Percentiles rank a stretch among this genome's conserved stretches.
Evolutionary conservation across 53 echinoderm and acorn worm genomes (phyloP).

Genomic region (Zoroaster sp.): DNA sequence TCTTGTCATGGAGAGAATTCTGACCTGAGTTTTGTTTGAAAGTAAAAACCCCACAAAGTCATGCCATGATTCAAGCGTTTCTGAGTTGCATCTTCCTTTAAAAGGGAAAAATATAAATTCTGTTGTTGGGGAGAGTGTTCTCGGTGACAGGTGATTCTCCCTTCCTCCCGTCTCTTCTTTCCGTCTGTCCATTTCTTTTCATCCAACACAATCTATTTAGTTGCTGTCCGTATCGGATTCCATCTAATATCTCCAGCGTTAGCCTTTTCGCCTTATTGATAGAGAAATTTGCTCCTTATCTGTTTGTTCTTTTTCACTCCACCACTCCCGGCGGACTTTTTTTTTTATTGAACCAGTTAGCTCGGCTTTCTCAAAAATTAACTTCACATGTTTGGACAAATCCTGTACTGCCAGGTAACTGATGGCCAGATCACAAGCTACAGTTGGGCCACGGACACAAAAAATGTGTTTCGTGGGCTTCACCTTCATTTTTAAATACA

Average conservation of each 20-base stretch:
- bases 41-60: too few relatives aligned
- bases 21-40: too few relatives aligned
- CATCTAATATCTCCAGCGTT: background rate
- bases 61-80: too few relatives aligned
- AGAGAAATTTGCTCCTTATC: background rate
- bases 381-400: background rate
- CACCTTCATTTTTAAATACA: too few relatives aligned
- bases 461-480: too few relatives aligned
- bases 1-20: too few relatives aligned
- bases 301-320: background rate
- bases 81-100: too few relatives aligned
- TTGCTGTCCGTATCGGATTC: background rate
- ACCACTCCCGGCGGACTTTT: background rate
- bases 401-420: background rate
- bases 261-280: conserved; percentile 4
- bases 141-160: conserved; percentile 1
- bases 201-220: conserved; percentile 8
- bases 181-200: background rate
- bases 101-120: background rate
- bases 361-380: background rate
- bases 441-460: too few relatives aligned
- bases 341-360: background rate
- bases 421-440: too few relatives aligned
- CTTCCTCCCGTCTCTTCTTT: background rate
- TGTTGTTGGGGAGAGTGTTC: background rate